Percentiles rank a stretch among this genome's conserved stretches.
Conservation (phyloP, 2,888 invertebrate genomes). For the Drosophila quinaria region DNA sequence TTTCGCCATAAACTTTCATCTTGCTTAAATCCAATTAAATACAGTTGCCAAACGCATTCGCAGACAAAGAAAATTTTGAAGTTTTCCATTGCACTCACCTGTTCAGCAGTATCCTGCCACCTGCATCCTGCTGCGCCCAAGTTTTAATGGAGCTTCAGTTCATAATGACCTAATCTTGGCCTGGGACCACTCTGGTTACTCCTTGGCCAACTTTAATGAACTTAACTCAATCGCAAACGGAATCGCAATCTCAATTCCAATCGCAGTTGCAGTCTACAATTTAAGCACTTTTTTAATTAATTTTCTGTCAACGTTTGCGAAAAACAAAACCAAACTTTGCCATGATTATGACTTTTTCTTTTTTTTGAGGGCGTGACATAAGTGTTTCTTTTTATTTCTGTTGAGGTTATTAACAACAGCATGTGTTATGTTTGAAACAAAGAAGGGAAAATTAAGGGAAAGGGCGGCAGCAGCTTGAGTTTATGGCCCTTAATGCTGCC, state of each 20-base stretch:
- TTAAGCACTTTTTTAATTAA: constrained; percentile 68
- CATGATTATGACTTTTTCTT: constrained; percentile 50
- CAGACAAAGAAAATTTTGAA: constrained; percentile 29
- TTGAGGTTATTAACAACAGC: constrained; percentile 73
- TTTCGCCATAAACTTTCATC: constrained; percentile 13
- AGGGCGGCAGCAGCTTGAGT: constrained; percentile 39
- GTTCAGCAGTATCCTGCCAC: neutral
- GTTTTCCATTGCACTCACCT: constrained; percentile 13
- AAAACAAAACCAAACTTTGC: constrained; percentile 48
- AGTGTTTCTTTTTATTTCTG: constrained; percentile 66
- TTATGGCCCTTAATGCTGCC: constrained; percentile 36
- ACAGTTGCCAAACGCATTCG: constrained; percentile 42
- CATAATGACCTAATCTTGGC: constrained; percentile 28
- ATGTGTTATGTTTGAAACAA: constrained; percentile 57
- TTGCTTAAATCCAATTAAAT: constrained; percentile 53
- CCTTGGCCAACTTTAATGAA: constrained; percentile 49
- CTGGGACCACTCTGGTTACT: neutral
- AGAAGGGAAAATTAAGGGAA: neutral
- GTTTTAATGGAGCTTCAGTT: neutral
- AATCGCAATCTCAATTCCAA: constrained; percentile 29
- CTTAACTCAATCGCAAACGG: constrained; percentile 45
- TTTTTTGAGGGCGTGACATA: constrained; percentile 43
- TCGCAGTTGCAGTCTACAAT: constrained; percentile 30
- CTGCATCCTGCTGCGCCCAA: neutral
- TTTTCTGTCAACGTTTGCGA: constrained; percentile 77